Evolutionary conservation across 2,113 vertebrate species (phyloP).

Genomic region (Callionymus lyra): DNA sequence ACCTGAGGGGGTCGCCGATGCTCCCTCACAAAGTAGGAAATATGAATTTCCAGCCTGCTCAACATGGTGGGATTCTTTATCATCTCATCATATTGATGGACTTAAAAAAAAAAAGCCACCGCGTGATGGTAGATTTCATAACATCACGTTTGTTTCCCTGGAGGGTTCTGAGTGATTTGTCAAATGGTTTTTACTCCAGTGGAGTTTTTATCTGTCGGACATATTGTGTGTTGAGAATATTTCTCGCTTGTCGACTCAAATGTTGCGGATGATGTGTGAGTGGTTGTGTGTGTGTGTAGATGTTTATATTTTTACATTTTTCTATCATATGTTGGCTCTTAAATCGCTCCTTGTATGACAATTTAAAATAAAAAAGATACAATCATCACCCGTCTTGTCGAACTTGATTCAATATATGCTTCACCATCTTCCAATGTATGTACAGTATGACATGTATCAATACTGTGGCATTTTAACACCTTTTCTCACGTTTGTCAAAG

Average conservation of each 20-base stretch:
- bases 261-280: background rate
- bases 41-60: constrained; percentile 48
- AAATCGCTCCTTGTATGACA: constrained; percentile 43
- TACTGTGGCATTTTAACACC: too few species aligned
- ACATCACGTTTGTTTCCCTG: constrained; percentile 23
- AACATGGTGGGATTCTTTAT: constrained; percentile 22
- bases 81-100: constrained; percentile 70
- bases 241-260: constrained; percentile 49
- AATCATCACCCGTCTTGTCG: constrained; percentile 29
- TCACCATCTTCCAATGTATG: too few species aligned
- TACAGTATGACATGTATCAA: too few species aligned
- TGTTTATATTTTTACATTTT: constrained; percentile 10
- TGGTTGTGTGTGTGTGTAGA: constrained; percentile 1
- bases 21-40: constrained; percentile 59
- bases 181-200: constrained; percentile 62
- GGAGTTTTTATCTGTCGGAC: constrained; percentile 52
- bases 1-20: constrained; percentile 28
- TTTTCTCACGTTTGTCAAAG: too few species aligned
- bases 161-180: constrained; percentile 44
- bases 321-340: constrained; percentile 27
- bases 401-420: too few species aligned
- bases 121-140: constrained; percentile 34
- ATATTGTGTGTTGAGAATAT: constrained; percentile 58
- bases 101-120: constrained; percentile 31
- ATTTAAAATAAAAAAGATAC: constrained; percentile 46